Evolutionary conservation across 2,797 vertebrate species (phyloP).

Genomic region (Microchirus variegatus): DNA sequence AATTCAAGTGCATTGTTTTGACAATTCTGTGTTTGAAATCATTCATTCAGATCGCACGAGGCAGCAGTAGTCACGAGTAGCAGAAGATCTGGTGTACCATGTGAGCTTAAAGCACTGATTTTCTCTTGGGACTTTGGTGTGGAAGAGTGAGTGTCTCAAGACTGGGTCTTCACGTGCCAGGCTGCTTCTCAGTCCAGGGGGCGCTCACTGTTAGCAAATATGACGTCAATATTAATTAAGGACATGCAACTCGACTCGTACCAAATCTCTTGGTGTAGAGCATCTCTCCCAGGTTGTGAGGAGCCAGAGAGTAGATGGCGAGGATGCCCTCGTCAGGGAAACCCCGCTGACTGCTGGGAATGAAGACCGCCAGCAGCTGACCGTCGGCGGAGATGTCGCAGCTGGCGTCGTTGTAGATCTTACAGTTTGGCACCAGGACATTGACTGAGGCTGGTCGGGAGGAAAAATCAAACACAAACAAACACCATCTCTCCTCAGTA

Average conservation of each 20-base stretch:
- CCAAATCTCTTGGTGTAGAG: slow-evolving; percentile 98
- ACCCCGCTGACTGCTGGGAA: slow-evolving; percentile 97
- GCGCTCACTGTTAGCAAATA: too few relatives aligned
- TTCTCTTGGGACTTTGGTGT: too few relatives aligned
- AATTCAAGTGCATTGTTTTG: too few relatives aligned
- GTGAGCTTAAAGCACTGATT: too few relatives aligned
- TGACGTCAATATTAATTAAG: too few relatives aligned
- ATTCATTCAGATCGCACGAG: too few relatives aligned
- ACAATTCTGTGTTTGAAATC: too few relatives aligned
- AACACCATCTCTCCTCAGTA: background rate
- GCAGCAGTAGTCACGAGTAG: too few relatives aligned
- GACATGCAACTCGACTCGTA: slow-evolving; percentile 43
- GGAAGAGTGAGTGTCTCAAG: too few relatives aligned
- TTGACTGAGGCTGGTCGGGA: slow-evolving; percentile 88
- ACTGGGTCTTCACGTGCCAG: too few relatives aligned
- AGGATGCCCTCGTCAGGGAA: slow-evolving; percentile 98
- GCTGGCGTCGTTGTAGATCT: slow-evolving; percentile 99
- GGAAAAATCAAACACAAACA: background rate
- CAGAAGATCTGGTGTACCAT: too few relatives aligned
- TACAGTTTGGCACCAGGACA: slow-evolving; percentile 98
- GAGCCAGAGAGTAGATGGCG: slow-evolving; percentile 96
- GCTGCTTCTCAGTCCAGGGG: too few relatives aligned
- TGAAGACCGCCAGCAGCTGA: slow-evolving; percentile 96
- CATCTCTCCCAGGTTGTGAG: slow-evolving; percentile 98
- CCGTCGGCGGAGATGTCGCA: slow-evolving; percentile 98